A percentile compares a stretch with the other conserved stretches of the same genome.
Evolutionary conservation across 2,113 vertebrate species (phyloP).

Genomic region (Lagopus leucura): DNA sequence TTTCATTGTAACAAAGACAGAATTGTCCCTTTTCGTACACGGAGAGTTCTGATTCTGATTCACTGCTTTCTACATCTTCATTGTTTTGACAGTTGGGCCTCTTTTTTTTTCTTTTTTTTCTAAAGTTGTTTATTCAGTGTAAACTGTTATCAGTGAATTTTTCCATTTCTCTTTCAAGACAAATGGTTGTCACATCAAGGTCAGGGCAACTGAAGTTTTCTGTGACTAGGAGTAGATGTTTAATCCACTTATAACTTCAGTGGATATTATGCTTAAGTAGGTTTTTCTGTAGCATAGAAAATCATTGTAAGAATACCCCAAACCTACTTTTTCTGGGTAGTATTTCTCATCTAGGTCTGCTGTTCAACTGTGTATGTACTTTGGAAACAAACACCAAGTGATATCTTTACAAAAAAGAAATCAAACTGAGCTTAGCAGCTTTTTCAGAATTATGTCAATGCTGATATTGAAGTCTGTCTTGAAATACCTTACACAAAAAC

Average conservation of each 20-base stretch:
- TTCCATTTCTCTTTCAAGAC: background rate
- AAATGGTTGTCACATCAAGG: background rate
- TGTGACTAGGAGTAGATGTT: background rate
- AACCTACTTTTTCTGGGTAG: background rate
- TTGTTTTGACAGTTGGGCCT: background rate
- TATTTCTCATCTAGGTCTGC: background rate
- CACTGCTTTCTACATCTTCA: background rate
- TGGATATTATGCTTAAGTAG: background rate
- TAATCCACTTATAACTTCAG: background rate
- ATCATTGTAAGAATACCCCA: background rate
- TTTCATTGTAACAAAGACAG: background rate
- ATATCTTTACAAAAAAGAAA: background rate
- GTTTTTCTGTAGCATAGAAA: background rate
- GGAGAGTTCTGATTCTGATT: background rate
- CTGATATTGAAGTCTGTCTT: rapidly evolving
- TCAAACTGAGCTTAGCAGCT: background rate
- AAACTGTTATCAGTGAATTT: background rate
- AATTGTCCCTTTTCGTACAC: background rate
- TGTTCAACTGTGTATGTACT: background rate
- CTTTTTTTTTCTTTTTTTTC: background rate
- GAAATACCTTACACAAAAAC: background rate
- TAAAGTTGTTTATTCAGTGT: background rate
- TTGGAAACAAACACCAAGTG: background rate
- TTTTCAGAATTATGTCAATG: background rate
- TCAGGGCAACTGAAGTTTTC: background rate